Evolutionary conservation across 2,888 invertebrate species (phyloP).

Genomic region (Pantelozetes paolii): DNA sequence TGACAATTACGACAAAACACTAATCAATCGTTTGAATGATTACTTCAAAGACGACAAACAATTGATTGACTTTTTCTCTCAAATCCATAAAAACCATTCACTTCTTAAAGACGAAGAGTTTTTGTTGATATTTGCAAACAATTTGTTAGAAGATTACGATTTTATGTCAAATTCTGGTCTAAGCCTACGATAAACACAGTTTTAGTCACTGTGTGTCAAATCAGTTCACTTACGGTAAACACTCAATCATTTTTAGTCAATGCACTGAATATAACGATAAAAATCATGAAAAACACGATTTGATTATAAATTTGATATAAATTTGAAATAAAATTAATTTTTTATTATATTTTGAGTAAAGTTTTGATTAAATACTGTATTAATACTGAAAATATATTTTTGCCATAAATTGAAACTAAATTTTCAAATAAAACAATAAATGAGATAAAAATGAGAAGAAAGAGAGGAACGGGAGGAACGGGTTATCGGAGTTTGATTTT

Average conservation of each 20-base stretch:
- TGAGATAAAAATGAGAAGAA: no score
- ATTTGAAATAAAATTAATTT: no score
- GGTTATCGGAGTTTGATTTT: slow-evolving; percentile 70
- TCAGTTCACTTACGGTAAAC: no score
- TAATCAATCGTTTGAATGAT: background rate
- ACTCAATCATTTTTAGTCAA: no score
- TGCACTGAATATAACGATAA: no score
- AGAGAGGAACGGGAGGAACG: background rate
- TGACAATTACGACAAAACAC: slow-evolving; percentile 13
- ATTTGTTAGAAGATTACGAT: background rate
- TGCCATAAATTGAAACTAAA: no score
- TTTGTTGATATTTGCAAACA: background rate
- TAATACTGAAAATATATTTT: background rate
- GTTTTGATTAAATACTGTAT: background rate
- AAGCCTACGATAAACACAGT: no score
- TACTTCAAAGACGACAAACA: background rate
- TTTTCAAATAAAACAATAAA: no score
- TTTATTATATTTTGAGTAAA: no score
- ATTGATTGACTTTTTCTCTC: background rate
- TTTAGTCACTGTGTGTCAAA: no score
- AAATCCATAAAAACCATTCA: background rate
- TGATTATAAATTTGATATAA: no score
- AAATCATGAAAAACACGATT: no score
- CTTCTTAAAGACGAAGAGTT: slow-evolving; percentile 2
- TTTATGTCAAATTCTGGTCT: background rate